These are phyloP conservation scores for Drosophila maculinotata DNA, from an alignment of 2,888 invertebrate species.

Conservation along the genomic window DNA sequence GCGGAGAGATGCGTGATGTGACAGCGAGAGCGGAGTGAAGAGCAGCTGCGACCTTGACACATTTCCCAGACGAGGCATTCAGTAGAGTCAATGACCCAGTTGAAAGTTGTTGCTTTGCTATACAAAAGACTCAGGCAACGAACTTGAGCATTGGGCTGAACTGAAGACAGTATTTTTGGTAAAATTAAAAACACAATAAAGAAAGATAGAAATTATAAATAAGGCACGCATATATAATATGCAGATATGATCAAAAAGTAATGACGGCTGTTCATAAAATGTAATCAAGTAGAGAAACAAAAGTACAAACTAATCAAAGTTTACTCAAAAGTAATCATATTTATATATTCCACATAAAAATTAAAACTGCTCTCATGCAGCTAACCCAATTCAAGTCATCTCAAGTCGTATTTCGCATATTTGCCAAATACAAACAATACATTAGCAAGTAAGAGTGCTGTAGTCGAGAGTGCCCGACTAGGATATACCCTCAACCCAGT, in stretches of 20 bases:
- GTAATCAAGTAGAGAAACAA: too few species aligned
- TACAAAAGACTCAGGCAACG: conserved; percentile 63
- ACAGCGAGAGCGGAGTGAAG: conserved; percentile 30
- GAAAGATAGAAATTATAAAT: too few species aligned
- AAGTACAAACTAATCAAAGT: too few species aligned
- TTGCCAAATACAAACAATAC: conserved; percentile 46
- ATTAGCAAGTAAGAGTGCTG: too few species aligned
- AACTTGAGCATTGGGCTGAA: conserved; percentile 37
- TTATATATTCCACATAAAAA: not conserved
- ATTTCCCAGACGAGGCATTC: conserved; percentile 36
- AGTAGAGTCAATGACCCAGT: conserved; percentile 54
- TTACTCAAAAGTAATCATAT: too few species aligned
- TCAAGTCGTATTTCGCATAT: conserved; percentile 31
- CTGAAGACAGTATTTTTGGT: too few species aligned
- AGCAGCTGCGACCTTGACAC: conserved; percentile 53
- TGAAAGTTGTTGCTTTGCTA: conserved; percentile 20
- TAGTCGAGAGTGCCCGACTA: too few species aligned
- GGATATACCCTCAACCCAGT: too few species aligned
- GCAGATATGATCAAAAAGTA: too few species aligned
- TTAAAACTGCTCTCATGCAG: not conserved
- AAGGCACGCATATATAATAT: too few species aligned
- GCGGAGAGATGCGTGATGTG: conserved; percentile 29
- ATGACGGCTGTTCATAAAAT: too few species aligned
- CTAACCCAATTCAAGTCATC: conserved; percentile 9
- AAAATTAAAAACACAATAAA: too few species aligned